A percentile compares a stretch with the other conserved stretches of the same genome.
Evolutionary conservation across 2,888 invertebrate species (phyloP).

Genomic region (Mimumesa dahlbomi): DNA sequence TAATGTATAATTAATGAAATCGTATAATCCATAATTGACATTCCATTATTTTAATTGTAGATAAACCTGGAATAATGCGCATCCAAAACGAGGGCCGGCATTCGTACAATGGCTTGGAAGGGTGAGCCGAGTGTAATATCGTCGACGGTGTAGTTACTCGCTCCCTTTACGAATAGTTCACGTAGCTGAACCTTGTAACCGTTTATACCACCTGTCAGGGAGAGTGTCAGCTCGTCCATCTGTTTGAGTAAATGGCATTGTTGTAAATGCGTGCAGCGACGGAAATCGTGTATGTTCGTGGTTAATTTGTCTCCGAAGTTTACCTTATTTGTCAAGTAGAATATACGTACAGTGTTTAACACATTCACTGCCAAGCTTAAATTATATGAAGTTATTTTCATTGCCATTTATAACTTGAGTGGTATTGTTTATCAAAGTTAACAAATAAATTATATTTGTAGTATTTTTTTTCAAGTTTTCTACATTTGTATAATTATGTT

Average conservation of each 20-base stretch:
- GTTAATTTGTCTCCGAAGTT: background rate
- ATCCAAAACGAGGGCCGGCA: constrained; percentile 85
- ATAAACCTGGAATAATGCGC: constrained; percentile 83
- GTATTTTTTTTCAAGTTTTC: no score
- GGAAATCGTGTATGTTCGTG: background rate
- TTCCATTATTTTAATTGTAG: no score
- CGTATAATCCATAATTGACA: no score
- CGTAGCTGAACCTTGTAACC: constrained; percentile 81
- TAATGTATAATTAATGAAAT: no score
- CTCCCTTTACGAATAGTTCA: constrained; percentile 80
- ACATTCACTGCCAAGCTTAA: no score
- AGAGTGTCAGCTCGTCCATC: constrained; percentile 82
- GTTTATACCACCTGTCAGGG: constrained; percentile 80
- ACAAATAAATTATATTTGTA: no score
- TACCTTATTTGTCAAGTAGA: no score
- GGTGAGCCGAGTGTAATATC: constrained; percentile 83
- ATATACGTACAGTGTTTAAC: no score
- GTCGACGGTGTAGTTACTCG: constrained; percentile 81
- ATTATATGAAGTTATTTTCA: no score
- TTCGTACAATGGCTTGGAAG: constrained; percentile 84
- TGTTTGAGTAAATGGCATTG: constrained; percentile 58
- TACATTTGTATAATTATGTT: no score
- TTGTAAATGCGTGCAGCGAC: background rate
- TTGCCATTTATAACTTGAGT: no score
- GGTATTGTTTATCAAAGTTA: no score